A percentile compares a stretch with the other conserved stretches of the same genome.
phyloP scores from a whole-genome alignment of 2,888 invertebrate species.

The Daptonema setosum region DNA sequence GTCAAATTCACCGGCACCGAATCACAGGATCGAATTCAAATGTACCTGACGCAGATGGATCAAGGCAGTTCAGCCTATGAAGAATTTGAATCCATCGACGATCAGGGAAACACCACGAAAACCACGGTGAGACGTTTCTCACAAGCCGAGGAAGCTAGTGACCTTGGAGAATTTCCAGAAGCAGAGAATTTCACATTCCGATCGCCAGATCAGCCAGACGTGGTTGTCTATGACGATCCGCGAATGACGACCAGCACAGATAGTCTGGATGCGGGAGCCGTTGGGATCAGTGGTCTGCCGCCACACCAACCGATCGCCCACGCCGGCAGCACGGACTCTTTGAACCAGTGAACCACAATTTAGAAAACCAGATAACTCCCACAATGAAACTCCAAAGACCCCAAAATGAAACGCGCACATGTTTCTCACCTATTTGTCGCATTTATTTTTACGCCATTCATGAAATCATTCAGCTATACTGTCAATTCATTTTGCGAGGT shows the following conservation, averaged over 20 bases:
- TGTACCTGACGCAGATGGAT: slow-evolving; percentile 16
- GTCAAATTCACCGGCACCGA: slow-evolving; percentile 26
- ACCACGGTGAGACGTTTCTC: slow-evolving; percentile 8
- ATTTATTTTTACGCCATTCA: no score
- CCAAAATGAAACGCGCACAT: no score
- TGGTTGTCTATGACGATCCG: neutral
- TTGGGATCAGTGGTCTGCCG: neutral
- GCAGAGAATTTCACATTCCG: neutral
- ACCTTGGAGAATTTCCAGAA: no score
- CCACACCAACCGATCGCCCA: neutral
- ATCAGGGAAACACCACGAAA: slow-evolving; percentile 22
- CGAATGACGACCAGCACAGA: neutral
- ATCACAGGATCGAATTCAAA: slow-evolving; percentile 11
- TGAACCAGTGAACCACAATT: neutral
- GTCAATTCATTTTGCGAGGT: no score
- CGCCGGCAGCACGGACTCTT: slow-evolving; percentile 1
- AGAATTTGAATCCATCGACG: slow-evolving; percentile 21
- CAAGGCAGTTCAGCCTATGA: slow-evolving; percentile 11
- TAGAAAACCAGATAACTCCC: no score
- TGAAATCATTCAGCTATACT: no score
- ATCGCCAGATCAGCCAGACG: no score
- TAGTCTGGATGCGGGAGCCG: neutral
- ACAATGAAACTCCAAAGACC: no score
- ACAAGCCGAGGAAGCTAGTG: neutral
- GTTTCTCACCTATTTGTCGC: no score